Percentiles rank a stretch among this genome's conserved stretches.
These are phyloP conservation scores for Saccostrea echinata DNA, from an alignment of 1,140 invertebrate genomes.

Conservation along the genomic window DNA sequence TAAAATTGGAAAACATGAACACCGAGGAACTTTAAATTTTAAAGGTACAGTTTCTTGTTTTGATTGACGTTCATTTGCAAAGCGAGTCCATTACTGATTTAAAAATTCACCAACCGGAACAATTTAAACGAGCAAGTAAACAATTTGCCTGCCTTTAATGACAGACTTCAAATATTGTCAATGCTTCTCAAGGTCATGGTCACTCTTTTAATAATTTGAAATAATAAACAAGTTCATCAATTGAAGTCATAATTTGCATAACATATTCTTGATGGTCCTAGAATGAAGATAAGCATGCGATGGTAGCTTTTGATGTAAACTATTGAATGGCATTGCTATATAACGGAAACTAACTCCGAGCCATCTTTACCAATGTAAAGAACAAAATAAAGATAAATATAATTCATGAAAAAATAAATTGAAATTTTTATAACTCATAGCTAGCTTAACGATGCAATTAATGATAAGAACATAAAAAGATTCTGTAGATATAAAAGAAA, in stretches of 20 bases:
- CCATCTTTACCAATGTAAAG: not conserved
- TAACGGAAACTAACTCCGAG: not conserved
- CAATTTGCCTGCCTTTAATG: not conserved
- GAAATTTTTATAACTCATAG: no score
- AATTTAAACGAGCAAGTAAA: not conserved
- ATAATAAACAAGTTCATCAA: not conserved
- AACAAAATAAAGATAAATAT: not conserved
- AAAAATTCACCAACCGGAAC: not conserved
- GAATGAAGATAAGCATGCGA: no score
- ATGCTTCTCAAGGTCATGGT: not conserved
- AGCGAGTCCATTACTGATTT: constrained; percentile 3
- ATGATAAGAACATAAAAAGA: no score
- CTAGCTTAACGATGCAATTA: no score
- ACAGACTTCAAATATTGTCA: not conserved
- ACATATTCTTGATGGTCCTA: not conserved
- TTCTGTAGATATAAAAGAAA: no score
- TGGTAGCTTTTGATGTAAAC: no score
- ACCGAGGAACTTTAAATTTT: not conserved
- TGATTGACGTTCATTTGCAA: not conserved
- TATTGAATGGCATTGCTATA: no score
- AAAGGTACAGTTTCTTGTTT: not conserved
- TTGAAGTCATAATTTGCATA: not conserved
- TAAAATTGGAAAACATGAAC: not conserved
- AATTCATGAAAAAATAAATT: not conserved
- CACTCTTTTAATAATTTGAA: not conserved